Evolutionary conservation across 2,113 vertebrate genomes (phyloP).

Genomic region (Phocoena phocoena): DNA sequence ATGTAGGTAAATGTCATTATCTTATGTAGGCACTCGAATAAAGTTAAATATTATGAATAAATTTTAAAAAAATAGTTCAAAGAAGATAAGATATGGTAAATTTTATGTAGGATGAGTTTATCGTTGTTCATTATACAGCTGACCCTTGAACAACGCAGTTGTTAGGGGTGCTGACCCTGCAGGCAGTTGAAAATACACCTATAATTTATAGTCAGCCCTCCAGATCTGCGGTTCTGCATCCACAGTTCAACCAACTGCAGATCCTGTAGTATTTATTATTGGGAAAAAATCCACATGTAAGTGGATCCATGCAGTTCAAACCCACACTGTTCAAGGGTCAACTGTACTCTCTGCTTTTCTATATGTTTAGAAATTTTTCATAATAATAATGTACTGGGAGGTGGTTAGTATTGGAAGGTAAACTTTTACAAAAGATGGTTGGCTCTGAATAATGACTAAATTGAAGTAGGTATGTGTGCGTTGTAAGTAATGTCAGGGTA

Average conservation of each 20-base stretch:
- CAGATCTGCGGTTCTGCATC: neutral
- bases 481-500: neutral
- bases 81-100: neutral
- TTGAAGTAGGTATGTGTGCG: neutral
- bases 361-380: neutral
- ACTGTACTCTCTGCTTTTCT: neutral
- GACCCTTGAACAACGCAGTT: neutral
- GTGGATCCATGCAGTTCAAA: neutral
- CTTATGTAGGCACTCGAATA: neutral
- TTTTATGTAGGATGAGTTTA: neutral
- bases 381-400: neutral
- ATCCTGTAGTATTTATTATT: neutral
- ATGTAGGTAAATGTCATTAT: neutral
- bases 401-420: neutral
- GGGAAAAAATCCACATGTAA: fast-evolving
- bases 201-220: neutral
- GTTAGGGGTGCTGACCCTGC: neutral
- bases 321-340: neutral
- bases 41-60: neutral
- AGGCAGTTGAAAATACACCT: neutral
- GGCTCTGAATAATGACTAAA: conserved; percentile 17
- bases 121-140: neutral
- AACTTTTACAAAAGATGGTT: neutral
- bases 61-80: neutral
- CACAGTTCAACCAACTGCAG: neutral